Percentiles rank a stretch among this genome's conserved stretches.
Conservation (phyloP, 2,888 invertebrate genomes). For the Drosophila neotestacea region DNA sequence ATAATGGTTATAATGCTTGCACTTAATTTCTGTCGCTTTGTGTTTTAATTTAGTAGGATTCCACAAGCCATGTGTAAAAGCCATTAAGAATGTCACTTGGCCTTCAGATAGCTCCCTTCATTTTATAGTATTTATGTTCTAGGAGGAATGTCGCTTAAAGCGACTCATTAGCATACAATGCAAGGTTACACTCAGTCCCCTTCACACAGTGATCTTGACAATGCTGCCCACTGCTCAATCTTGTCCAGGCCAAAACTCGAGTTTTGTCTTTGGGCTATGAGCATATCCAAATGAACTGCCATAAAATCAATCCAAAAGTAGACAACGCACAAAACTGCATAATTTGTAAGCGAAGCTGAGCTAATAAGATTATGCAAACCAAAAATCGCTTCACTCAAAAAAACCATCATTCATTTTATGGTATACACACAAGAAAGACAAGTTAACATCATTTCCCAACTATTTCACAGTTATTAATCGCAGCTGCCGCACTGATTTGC, state of each 20-base stretch:
- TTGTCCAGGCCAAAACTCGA: slow-evolving; percentile 11
- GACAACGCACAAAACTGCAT: slow-evolving; percentile 44
- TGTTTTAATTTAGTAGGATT: slow-evolving; percentile 5
- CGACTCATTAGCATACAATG: slow-evolving; percentile 56
- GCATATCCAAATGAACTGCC: slow-evolving; percentile 54
- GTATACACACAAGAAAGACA: slow-evolving; percentile 2
- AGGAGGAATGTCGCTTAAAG: slow-evolving; percentile 1
- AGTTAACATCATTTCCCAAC: slow-evolving; percentile 48
- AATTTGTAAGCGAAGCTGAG: slow-evolving; percentile 41
- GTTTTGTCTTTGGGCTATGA: slow-evolving; percentile 21
- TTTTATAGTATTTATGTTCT: slow-evolving; percentile 36
- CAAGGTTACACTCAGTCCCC: slow-evolving; percentile 57
- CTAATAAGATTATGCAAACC: slow-evolving; percentile 51
- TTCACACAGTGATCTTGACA: slow-evolving; percentile 32
- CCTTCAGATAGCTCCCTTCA: slow-evolving; percentile 31
- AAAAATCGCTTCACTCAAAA: slow-evolving; percentile 18
- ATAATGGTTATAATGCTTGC: slow-evolving; percentile 1
- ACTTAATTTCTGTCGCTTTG: slow-evolving; percentile 3
- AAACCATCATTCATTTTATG: slow-evolving; percentile 47
- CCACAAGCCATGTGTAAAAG: not conserved
- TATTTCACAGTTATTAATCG: slow-evolving; percentile 76
- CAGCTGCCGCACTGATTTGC: slow-evolving; percentile 69
- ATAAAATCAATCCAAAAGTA: slow-evolving; percentile 48
- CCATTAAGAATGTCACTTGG: slow-evolving; percentile 29
- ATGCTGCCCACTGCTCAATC: slow-evolving; percentile 36